Evolutionary conservation across 2,113 vertebrate genomes (phyloP), one percentile per base, ranked within the genome.

Genomic region (Pangasianodon hypophthalmus): DNA sequence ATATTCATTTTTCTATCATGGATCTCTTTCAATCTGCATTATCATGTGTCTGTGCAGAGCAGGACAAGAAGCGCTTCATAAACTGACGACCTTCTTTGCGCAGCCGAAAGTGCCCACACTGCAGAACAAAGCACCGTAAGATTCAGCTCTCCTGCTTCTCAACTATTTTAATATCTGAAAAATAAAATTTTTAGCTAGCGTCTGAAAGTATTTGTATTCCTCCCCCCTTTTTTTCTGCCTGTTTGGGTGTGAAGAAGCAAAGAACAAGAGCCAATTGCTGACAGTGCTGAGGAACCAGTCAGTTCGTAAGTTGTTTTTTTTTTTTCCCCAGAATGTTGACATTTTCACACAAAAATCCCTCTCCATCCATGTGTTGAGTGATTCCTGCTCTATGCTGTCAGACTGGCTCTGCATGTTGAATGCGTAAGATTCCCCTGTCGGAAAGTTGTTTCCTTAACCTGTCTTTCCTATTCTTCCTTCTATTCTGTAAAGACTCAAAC

Each of bases 31-130:
- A 46, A 2, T 29, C 48, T 67, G 44, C 26, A 32, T 84, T 29
- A 18, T 58, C n/a, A 32, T 77, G 82, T 24, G 16, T 37, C 16
- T 88, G 14, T 84, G 85, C 86, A 98, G 97, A 89, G 92, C 94
- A 56, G 96, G 94, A 93, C 94, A 96, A 0, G 94, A 96, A 89
- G 97, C 96, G 62, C 83, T 94, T 93, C 97, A 95, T 84, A 94
- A 91, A 84, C 84, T 96, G 94, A 94, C 95, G 11, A 94, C 95
- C 5, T 97, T 96, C 86, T 97, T 98, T 91, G 64, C 93, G 2
- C 81, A 77, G 56, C 41, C 26, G 0, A 96, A 92, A n/a, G 93
- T 89, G 1, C 87, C 90, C 67, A 95, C 18, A 1, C n/a, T 4
- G 1, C 58, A n/a, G 13, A 85, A n/a, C 50, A 77, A 50, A 46